Conservation (phyloP, 2,797 vertebrate genomes). For the Pipistrellus nathusii region DNA sequence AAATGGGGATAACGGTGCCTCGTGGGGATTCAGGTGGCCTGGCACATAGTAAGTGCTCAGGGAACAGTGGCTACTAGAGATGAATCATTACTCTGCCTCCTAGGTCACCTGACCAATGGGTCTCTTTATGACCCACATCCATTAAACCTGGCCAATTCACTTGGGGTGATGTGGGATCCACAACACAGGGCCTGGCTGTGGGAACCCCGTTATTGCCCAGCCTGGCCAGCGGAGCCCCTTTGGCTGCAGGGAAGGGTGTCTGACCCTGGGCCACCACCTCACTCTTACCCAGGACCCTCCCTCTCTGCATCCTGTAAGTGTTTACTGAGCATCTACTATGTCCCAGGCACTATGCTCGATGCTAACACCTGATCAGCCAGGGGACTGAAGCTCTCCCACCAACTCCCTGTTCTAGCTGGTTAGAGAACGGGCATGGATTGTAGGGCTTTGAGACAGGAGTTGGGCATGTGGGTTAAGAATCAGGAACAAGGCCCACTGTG, state of each 20-base stretch:
- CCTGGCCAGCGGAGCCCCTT: neutral
- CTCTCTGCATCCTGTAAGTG: neutral
- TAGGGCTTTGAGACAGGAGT: neutral
- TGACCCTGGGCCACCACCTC: too few species aligned
- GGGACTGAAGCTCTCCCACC: too few species aligned
- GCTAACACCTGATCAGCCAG: too few species aligned
- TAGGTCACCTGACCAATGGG: too few species aligned
- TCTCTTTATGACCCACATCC: neutral
- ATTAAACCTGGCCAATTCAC: neutral
- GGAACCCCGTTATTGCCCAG: rapidly evolving
- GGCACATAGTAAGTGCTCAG: neutral
- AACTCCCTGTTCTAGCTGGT: neutral
- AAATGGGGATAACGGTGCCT: neutral
- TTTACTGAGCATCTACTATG: neutral
- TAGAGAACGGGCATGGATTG: neutral
- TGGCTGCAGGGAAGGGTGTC: neutral
- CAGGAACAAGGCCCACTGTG: neutral
- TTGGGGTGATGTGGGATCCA: neutral
- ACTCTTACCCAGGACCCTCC: neutral
- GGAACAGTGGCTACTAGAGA: neutral
- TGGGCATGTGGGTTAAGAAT: neutral
- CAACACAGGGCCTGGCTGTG: neutral
- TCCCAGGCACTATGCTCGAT: neutral
- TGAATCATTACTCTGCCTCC: neutral
- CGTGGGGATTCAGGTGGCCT: neutral